Evolutionary conservation across 2,113 vertebrate species (phyloP).

Genomic region (Sturnira hondurensis): DNA sequence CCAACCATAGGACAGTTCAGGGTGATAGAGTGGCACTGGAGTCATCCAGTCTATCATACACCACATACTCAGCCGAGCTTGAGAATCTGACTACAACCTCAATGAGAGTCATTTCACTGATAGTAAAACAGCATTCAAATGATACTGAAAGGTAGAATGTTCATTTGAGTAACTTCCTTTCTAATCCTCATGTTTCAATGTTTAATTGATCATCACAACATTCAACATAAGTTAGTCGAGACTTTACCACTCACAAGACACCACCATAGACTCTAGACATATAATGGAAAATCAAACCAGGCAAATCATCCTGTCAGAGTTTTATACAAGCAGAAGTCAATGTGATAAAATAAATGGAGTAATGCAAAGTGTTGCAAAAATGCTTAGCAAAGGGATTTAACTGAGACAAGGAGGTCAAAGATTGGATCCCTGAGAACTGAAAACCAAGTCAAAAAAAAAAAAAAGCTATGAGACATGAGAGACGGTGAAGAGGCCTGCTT

Average conservation of each 20-base stretch:
- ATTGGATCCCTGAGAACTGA: neutral
- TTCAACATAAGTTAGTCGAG: neutral
- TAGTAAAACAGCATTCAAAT: neutral
- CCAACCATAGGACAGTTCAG: neutral
- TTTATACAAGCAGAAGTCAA: neutral
- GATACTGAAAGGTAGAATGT: neutral
- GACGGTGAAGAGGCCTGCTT: neutral
- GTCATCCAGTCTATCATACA: neutral
- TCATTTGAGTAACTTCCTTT: neutral
- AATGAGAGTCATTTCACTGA: neutral
- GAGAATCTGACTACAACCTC: neutral
- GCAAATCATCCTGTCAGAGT: neutral
- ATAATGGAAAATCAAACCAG: neutral
- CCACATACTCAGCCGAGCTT: neutral
- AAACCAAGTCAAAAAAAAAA: neutral
- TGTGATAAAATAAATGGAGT: slow-evolving; percentile 9
- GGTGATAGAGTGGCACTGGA: neutral
- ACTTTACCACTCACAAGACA: neutral
- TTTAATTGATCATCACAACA: neutral
- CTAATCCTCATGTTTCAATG: neutral
- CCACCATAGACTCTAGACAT: neutral
- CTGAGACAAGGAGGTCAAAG: neutral
- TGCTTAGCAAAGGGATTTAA: neutral
- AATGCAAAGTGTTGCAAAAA: neutral
- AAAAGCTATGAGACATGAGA: neutral